These are phyloP conservation scores for Isotomurus palustris DNA, from an alignment of 2,888 invertebrate species.

Conservation along the genomic window DNA sequence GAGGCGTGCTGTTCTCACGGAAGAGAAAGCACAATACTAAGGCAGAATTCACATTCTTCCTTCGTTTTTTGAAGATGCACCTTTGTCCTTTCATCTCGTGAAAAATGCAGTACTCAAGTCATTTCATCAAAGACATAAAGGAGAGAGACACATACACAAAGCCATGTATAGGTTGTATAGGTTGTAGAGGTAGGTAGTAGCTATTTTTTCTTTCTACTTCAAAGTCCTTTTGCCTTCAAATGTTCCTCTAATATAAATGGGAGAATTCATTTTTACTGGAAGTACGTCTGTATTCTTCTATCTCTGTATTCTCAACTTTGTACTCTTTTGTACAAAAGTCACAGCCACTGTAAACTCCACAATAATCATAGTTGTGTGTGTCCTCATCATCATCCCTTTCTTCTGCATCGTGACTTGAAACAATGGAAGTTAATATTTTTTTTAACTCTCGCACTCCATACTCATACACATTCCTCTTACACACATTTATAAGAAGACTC, in stretches of 20 bases:
- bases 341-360: too few species aligned
- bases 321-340: too few species aligned
- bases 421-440: not conserved
- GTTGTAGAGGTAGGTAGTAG: not conserved
- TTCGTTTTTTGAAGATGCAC: not conserved
- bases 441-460: not conserved
- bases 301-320: too few species aligned
- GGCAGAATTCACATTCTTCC: too few species aligned
- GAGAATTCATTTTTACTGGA: too few species aligned
- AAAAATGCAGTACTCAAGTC: conserved; percentile 2
- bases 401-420: conserved; percentile 4
- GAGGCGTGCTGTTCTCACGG: too few species aligned
- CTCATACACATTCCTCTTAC: not conserved
- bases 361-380: too few species aligned
- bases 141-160: too few species aligned
- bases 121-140: not conserved
- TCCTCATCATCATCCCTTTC: conserved; percentile 10
- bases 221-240: too few species aligned
- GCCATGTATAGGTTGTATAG: not conserved
- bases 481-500: not conserved
- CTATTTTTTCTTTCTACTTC: too few species aligned
- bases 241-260: too few species aligned
- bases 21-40: too few species aligned
- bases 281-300: conserved; percentile 8
- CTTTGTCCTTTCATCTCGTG: conserved; percentile 9